These are phyloP conservation scores for Lucifuga dentata DNA, from an alignment of 2,113 vertebrate genomes.

Conservation along the genomic window DNA sequence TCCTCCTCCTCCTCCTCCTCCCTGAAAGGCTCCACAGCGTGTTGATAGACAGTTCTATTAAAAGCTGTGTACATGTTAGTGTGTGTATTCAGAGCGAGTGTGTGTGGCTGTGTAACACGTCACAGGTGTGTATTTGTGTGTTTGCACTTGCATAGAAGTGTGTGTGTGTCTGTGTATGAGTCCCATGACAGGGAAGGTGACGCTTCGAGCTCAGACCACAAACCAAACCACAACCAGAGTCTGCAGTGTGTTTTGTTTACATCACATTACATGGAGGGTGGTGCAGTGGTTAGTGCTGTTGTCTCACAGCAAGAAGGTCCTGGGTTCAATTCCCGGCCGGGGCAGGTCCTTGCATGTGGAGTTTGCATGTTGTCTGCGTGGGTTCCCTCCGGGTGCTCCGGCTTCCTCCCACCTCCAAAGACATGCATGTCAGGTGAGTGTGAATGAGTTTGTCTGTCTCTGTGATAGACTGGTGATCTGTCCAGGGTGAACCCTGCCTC, in stretches of 20 bases:
- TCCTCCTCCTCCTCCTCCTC: neutral
- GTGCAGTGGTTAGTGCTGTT: too few species aligned
- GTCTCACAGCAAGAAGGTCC: too few species aligned
- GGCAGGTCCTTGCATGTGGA: too few species aligned
- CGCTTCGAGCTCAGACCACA: conserved; percentile 1
- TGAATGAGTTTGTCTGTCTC: too few species aligned
- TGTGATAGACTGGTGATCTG: too few species aligned
- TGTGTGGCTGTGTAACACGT: conserved; percentile 4
- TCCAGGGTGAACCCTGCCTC: too few species aligned
- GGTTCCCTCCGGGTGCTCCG: too few species aligned
- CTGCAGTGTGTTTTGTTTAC: conserved; percentile 30
- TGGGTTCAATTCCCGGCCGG: too few species aligned
- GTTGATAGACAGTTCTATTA: conserved; percentile 63
- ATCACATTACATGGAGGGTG: conserved; percentile 24
- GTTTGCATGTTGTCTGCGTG: too few species aligned
- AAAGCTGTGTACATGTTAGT: conserved; percentile 27
- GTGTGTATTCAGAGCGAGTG: conserved; percentile 8
- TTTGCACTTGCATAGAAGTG: too few species aligned
- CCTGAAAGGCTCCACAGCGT: conserved; percentile 4
- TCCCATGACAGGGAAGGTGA: conserved; percentile 21
- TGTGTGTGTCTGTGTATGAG: conserved; percentile 7
- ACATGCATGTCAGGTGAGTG: too few species aligned
- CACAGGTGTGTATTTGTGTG: conserved; percentile 3
- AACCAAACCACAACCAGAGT: conserved; percentile 22
- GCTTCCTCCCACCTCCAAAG: too few species aligned